Percentiles rank a stretch among this genome's conserved stretches.
Conservation (phyloP, 1,140 invertebrate genomes). For the Orius insidiosus region DNA sequence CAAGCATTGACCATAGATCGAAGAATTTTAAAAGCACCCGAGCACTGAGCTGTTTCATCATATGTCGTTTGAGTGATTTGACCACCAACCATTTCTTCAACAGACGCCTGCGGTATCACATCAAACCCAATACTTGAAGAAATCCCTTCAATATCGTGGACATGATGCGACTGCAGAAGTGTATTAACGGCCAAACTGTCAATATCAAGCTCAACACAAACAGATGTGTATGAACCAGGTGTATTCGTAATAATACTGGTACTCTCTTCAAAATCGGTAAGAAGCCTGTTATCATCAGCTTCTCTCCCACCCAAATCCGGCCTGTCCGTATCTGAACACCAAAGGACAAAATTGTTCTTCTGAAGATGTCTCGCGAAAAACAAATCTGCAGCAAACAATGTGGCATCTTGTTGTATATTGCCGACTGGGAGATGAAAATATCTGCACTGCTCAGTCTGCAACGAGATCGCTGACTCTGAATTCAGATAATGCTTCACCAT, state of each 20-base stretch:
- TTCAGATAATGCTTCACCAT: constrained; percentile 80
- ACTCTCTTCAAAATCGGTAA: constrained; percentile 73
- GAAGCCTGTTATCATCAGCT: constrained; percentile 75
- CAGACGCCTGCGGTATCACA: constrained; percentile 37
- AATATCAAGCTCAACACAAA: constrained; percentile 79
- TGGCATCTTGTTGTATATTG: constrained; percentile 70
- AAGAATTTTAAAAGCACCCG: constrained; percentile 65
- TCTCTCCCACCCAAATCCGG: constrained; percentile 95
- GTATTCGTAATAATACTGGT: constrained; percentile 59
- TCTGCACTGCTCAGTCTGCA: constrained; percentile 67
- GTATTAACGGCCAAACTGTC: constrained; percentile 86
- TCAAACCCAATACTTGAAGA: constrained; percentile 37
- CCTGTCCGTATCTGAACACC: constrained; percentile 77
- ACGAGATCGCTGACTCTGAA: constrained; percentile 45
- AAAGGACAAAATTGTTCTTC: constrained; percentile 85
- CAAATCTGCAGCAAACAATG: constrained; percentile 79
- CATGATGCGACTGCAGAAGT: constrained; percentile 66
- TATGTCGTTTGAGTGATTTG: constrained; percentile 47
- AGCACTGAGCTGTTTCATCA: constrained; percentile 83
- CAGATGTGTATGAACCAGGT: constrained; percentile 63
- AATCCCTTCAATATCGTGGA: constrained; percentile 64
- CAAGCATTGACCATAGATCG: constrained; percentile 65
- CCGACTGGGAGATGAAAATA: constrained; percentile 86
- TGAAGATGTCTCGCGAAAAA: constrained; percentile 81
- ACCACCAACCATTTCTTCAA: constrained; percentile 40